Percentiles rank a stretch among this genome's conserved stretches.
Conservation (phyloP, 2,113 vertebrate genomes). For the Poeciliopsis turrubarensis region DNA sequence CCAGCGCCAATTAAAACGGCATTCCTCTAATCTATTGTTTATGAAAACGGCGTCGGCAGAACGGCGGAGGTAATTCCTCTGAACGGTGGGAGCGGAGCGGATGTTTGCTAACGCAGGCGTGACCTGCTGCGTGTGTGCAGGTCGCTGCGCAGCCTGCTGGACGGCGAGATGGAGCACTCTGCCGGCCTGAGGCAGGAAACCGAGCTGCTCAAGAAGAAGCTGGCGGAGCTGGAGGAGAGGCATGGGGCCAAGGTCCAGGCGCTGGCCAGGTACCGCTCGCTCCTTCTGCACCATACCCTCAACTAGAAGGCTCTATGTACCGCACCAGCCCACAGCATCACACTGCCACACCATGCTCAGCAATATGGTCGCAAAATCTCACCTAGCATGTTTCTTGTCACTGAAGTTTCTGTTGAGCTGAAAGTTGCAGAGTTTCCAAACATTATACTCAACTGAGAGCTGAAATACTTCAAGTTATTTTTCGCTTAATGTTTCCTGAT, state of each 20-base stretch:
- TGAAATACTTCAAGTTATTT: too few relatives aligned
- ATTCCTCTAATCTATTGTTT: constrained; percentile 25
- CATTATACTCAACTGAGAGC: too few relatives aligned
- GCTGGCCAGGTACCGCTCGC: constrained; percentile 84
- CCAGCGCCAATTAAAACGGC: constrained; percentile 32
- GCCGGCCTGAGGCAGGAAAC: constrained; percentile 90
- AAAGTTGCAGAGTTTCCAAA: too few relatives aligned
- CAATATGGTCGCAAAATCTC: too few relatives aligned
- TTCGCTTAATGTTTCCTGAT: not conserved
- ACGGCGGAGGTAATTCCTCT: not conserved
- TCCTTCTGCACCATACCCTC: not conserved
- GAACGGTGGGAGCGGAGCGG: not conserved
- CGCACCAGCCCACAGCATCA: too few relatives aligned
- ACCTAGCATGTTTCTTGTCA: too few relatives aligned
- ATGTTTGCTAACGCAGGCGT: not conserved
- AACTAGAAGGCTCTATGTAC: not conserved
- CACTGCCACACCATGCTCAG: too few relatives aligned
- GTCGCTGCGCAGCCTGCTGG: constrained; percentile 91
- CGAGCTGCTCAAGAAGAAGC: constrained; percentile 86
- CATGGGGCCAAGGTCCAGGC: constrained; percentile 89
- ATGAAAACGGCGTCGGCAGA: constrained; percentile 15
- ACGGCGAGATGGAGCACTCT: constrained; percentile 97
- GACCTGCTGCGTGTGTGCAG: constrained; percentile 64
- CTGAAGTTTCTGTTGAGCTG: too few relatives aligned
- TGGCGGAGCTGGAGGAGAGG: constrained; percentile 90